Base-by-base conservation (phyloP, 2,797 vertebrate species). In the Bryconaethiops microstoma region DNA sequence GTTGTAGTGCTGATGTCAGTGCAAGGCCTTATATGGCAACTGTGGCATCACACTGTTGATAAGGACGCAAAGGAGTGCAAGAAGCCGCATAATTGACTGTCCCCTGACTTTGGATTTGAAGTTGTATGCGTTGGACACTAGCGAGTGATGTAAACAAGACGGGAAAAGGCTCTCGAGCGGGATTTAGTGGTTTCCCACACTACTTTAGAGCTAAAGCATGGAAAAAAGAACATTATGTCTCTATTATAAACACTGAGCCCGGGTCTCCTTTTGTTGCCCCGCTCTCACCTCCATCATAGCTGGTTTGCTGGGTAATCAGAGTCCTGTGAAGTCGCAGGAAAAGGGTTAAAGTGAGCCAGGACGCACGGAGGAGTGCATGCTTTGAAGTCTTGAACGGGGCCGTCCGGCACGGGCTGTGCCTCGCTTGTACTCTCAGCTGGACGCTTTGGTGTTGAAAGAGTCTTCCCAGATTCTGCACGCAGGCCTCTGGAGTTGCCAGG, bases 1-100 rank as follows among this genome's bases (percentile, higher is more conserved):
- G 50, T 78, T 76, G 80, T 23, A 69, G 79, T 81, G 78, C 84
- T 89, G 89, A 92, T 92, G 93, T 94, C 92, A 93, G 77, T 70
- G 76, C 59, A 42, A 71, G 73, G 81, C 81, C 80, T 82, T 90
- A 83, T 85, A 87, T 87, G 87, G 81, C 78, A 86, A 69, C 39
- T 2, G 8, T 68, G 45, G 77, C 65, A 74, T 77, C 70, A 74
- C n/a, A 80, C 48, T 45, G 21, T n/a, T 48, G 42, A 67, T 45
- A 48, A 42, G 48, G 74, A 78, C 82, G 14, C 45, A 35, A 55
- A 25, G 7, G 19, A 16, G 63, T 16, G 17, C 40, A 9, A 52
- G 21, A 25, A 63, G 60, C 23, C 12, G 0, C 16, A 17, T 29
- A 39, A 39, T 6, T 8, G 62, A 39, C 25, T 7, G 62, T 64